Percentiles rank a stretch among this genome's conserved stretches.
These are phyloP conservation scores for Oenanthe oenanthe DNA, from an alignment of 2,113 vertebrate species.

Conservation along the genomic window DNA sequence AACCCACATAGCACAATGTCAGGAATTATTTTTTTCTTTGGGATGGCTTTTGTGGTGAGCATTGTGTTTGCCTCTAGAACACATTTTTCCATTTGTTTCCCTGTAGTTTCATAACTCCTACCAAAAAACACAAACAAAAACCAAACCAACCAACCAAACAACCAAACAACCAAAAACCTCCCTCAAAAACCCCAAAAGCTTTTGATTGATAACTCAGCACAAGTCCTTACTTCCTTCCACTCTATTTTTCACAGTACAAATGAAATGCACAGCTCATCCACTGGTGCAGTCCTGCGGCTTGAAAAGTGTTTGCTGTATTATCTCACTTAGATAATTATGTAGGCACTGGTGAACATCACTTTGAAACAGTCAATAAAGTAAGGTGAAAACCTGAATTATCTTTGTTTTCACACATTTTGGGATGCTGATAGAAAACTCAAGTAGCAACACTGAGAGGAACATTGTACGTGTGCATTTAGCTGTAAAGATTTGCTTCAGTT, in stretches of 20 bases:
- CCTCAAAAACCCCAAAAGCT: neutral
- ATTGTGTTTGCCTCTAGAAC: neutral
- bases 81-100: slow-evolving; percentile 1
- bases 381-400: slow-evolving; percentile 38
- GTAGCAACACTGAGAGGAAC: neutral
- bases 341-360: neutral
- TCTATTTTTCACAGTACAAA: neutral
- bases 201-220: neutral
- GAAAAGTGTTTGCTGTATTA: slow-evolving; percentile 7
- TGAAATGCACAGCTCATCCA: neutral
- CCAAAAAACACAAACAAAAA: neutral
- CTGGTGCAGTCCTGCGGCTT: neutral
- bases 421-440: neutral
- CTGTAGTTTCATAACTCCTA: neutral
- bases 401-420: slow-evolving; percentile 40
- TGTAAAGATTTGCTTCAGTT: neutral
- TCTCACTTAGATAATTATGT: slow-evolving; percentile 46
- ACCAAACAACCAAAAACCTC: neutral
- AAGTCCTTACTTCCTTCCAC: neutral
- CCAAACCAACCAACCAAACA: neutral
- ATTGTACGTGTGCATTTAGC: neutral
- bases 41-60: neutral
- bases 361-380: slow-evolving; percentile 27
- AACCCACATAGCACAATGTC: neutral
- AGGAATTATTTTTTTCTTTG: neutral